Evolutionary conservation across 2,888 invertebrate genomes (phyloP), one percentile per base, ranked within the genome.

Genomic region (Adelphocoris suturalis): DNA sequence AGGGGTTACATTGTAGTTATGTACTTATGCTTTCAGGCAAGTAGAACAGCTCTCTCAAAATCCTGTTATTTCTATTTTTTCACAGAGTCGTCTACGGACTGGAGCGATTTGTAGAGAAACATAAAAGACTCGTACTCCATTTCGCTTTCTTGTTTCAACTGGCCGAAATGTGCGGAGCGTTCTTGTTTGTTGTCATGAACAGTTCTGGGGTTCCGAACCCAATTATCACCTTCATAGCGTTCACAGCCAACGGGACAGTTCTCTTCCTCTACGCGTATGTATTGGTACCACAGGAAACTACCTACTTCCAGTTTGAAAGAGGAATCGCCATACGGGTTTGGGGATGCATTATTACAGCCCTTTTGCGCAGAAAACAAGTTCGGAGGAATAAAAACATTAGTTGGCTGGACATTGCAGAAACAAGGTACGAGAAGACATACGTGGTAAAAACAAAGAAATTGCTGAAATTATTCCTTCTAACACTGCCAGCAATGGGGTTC

Each of bases 321-420:
- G 52, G 68, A 13, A 82, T 47, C 82, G 52, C 52, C 27, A 9
- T 19, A 0, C 5, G 11, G 9, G 14, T 82, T 19, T 82, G 82
- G 82, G 82, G 52, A 9, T 47, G 14, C 27, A 11, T 82, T 52
- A 12, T 52, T 19, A 82, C 82, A 9, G 82, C 82, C 27, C 14
- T 82, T 9, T 5, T 2, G 1, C 48, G 52, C 23, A 48, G 14
- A 19, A 48, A 19, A 14, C 23, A 52, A 48, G 9, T 11, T 5
- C n/a, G 4, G n/a, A 82, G 23, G 9, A 37, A 52, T 11, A 82
- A 19, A 52, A 47, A 52, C 14, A 23, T 2, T 12, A 28, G 27
- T 82, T 82, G 48, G 48, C 16, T 82, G 52, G 82, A 82, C 48
- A 52, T 52, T 19, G 82, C 82, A 27, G 82, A 82, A 48, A 7